A percentile compares a stretch with the other conserved stretches of the same genome.
phyloP scores from a whole-genome alignment of 2,113 vertebrate genomes.

The Callionymus lyra region DNA sequence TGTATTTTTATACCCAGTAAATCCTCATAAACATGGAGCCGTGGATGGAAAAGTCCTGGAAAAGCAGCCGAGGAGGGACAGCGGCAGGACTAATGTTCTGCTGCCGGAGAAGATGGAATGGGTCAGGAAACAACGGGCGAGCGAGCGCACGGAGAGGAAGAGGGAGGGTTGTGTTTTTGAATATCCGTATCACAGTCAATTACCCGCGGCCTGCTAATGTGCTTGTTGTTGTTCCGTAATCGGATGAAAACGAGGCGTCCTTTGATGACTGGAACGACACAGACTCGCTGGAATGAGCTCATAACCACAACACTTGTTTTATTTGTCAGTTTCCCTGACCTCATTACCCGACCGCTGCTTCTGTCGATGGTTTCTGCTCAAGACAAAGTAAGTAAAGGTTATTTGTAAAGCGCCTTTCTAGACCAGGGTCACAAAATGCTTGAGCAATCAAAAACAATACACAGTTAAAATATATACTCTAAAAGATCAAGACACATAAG shows the following conservation, averaged over 20 bases:
- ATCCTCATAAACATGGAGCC: too few relatives aligned
- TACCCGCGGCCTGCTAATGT: constrained; percentile 1
- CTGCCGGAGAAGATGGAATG: background rate
- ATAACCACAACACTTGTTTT: constrained; percentile 33
- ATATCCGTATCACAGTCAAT: constrained; percentile 20
- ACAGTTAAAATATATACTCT: too few relatives aligned
- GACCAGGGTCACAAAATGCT: too few relatives aligned
- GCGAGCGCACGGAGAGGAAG: constrained; percentile 22
- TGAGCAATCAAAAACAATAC: too few relatives aligned
- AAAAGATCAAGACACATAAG: too few relatives aligned
- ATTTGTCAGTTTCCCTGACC: constrained; percentile 32
- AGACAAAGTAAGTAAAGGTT: too few relatives aligned
- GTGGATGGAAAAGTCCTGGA: too few relatives aligned
- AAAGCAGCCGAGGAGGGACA: too few relatives aligned
- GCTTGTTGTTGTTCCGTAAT: constrained; percentile 18
- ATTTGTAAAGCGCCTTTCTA: too few relatives aligned
- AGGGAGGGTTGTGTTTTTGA: constrained; percentile 25
- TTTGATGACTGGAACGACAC: constrained; percentile 30
- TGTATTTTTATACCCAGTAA: too few relatives aligned
- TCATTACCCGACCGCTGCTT: constrained; percentile 24
- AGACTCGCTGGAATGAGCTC: constrained; percentile 11
- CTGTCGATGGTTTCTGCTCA: constrained; percentile 1
- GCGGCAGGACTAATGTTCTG: constrained; percentile 14
- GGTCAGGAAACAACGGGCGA: too few relatives aligned
- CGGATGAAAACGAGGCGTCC: constrained; percentile 25